Evolutionary conservation across 1,140 invertebrate species (phyloP), one percentile per base, ranked within the genome.

Genomic region (Cataglyphis hispanica): DNA sequence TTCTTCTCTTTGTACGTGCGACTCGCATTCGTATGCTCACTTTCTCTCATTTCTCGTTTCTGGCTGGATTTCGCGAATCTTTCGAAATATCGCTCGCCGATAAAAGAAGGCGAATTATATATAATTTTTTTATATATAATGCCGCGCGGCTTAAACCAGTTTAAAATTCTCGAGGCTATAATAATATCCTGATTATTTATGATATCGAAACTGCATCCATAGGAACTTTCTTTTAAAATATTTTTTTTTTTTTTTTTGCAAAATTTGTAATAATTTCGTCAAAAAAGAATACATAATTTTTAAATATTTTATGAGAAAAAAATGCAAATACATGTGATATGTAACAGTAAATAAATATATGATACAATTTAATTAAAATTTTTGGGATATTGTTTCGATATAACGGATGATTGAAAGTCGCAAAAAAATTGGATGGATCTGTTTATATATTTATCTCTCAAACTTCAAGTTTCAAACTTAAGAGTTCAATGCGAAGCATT

Each of bases 41-140:
- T 88, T 88, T 87, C 78, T 84, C 86, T 27, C 72, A 67, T 60
- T 76, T 84, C 64, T 25, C 56, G 69, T 60, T 70, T 31, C 37
- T 31, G 31, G 60, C 25, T 63, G 27, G 37, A 83, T 83, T 74
- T 83, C 67, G 63, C 72, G 86, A 70, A 84, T 72, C 53, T 72
- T 83, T 83, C 67, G 78, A 83, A 83, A 74, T 74, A 77, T 77
- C 72, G 37, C 31, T 34, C 31, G 4, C 40, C 7, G 61, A n/a
- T 75, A 78, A 80, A 85, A 64, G 34, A 5, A 27, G 27, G 46
- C 56, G 61, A 85, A 88, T 85, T 13, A 27, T 16, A n/a, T n/a
- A n/a, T n/a, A n/a, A n/a, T 16, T 1, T 11, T 22, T 34, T 85
- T 46, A 3, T 72, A 60, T 69, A 37, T 10, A 37, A 27, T 7